These are phyloP conservation scores for Megaceryle alcyon DNA, from an alignment of 2,797 vertebrate species.

Conservation along the genomic window DNA sequence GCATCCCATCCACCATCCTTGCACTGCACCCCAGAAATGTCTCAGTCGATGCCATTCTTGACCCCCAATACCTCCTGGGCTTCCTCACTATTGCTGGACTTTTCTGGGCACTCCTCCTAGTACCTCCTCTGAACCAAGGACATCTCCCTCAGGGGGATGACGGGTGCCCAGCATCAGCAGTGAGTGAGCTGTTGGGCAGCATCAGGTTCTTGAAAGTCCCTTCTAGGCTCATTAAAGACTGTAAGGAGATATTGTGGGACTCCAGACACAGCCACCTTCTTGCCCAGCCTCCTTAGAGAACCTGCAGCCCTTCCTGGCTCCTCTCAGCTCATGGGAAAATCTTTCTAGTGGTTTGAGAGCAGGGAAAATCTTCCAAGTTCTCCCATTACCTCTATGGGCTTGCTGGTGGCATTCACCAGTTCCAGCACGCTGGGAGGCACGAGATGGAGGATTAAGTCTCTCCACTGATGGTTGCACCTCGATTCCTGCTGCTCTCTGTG, in stretches of 20 bases:
- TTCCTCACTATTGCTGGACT: neutral
- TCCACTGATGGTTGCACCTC: neutral
- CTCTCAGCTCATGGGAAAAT: neutral
- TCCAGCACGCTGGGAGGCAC: neutral
- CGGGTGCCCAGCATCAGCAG: neutral
- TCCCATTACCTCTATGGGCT: neutral
- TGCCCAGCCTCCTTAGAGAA: neutral
- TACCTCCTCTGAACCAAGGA: neutral
- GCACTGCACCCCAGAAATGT: neutral
- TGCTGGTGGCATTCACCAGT: neutral
- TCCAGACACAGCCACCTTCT: neutral
- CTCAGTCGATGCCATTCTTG: neutral
- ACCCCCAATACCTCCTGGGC: neutral
- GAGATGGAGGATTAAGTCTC: neutral
- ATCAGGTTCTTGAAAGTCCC: neutral
- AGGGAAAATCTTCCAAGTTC: neutral
- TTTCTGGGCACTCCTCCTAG: neutral
- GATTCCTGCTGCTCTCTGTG: neutral
- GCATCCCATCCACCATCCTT: neutral
- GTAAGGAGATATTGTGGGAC: neutral
- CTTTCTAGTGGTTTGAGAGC: neutral
- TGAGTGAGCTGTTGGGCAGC: fast-evolving
- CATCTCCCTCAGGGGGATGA: neutral
- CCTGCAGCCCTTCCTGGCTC: neutral
- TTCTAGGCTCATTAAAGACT: neutral